A percentile compares a stretch with the other conserved stretches of the same genome.
These are phyloP conservation scores for Sula dactylatra DNA, from an alignment of 2,113 vertebrate genomes.

Conservation along the genomic window DNA sequence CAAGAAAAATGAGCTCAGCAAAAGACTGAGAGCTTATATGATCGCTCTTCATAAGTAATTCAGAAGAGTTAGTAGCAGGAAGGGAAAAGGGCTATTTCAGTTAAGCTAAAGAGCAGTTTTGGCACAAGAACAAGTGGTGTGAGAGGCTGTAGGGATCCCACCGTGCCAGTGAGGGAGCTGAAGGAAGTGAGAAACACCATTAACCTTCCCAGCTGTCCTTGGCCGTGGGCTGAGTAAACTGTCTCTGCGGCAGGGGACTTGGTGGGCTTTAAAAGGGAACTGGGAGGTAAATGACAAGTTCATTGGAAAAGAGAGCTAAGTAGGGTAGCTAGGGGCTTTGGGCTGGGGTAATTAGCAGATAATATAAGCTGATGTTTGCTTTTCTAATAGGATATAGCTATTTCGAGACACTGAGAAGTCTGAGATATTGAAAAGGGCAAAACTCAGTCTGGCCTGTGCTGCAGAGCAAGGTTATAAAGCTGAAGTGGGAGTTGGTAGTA, in stretches of 20 bases:
- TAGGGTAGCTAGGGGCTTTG: background rate
- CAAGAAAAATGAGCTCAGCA: slow-evolving; percentile 30
- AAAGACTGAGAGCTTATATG: slow-evolving; percentile 2
- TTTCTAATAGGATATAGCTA: background rate
- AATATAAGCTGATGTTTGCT: background rate
- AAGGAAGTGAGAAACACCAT: background rate
- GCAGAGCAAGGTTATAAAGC: background rate
- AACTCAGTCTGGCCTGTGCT: background rate
- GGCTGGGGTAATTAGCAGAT: background rate
- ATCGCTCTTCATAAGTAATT: slow-evolving; percentile 42
- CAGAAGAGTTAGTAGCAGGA: slow-evolving; percentile 32
- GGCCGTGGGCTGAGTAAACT: background rate
- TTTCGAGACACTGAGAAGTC: background rate
- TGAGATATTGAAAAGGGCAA: background rate
- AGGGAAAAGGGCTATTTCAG: slow-evolving; percentile 28
- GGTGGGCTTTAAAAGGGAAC: background rate
- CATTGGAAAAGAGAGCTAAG: background rate
- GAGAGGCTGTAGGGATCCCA: background rate
- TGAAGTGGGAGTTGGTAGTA: background rate
- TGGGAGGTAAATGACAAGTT: background rate
- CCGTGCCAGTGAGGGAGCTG: background rate
- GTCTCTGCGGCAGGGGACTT: background rate
- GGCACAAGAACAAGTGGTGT: background rate
- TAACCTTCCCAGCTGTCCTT: background rate
- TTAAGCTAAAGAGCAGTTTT: slow-evolving; percentile 48